Percentiles rank a stretch among this genome's conserved stretches.
phyloP scores from a whole-genome alignment of 2,113 vertebrate species.

The Alethe diademata region DNA sequence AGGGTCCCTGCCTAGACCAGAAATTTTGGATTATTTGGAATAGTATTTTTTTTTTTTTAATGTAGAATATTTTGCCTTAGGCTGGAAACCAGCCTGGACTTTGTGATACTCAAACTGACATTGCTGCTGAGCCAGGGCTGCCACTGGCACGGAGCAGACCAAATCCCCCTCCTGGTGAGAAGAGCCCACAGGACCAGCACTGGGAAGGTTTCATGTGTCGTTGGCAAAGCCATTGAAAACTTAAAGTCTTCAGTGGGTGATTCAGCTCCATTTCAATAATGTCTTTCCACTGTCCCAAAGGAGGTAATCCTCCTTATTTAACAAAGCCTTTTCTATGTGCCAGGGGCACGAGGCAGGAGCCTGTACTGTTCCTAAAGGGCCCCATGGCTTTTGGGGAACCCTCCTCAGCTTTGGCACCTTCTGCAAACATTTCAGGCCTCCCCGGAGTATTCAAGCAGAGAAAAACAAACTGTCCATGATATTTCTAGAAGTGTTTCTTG shows the following conservation, averaged over 20 bases:
- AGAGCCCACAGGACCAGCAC: not conserved
- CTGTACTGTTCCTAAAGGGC: not conserved
- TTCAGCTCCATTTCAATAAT: not conserved
- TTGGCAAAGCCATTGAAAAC: not conserved
- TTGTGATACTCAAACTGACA: not conserved
- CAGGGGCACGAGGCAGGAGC: not conserved
- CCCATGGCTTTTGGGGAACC: not conserved
- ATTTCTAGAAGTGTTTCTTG: not conserved
- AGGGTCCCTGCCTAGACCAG: not conserved
- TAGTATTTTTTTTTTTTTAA: accelerated
- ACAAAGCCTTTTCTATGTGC: not conserved
- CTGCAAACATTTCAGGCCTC: not conserved
- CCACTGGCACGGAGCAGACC: not conserved
- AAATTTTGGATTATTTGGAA: not conserved
- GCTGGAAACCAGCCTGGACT: not conserved
- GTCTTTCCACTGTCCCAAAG: not conserved
- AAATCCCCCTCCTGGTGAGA: not conserved
- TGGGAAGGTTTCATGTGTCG: not conserved
- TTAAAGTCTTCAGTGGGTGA: not conserved
- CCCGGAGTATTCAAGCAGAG: not conserved
- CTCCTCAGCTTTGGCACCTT: not conserved
- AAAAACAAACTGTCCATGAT: not conserved
- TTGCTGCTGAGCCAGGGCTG: not conserved
- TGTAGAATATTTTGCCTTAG: not conserved
- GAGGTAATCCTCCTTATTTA: not conserved